Evolutionary conservation across 2,113 vertebrate species (phyloP).

Genomic region (crab-eating macaque (Macaca fascicularis)): T2T-MFA8v1.1 NC_088394.1:24176501-24177000

Average conservation of each 20-base stretch:
- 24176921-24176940: conserved; percentile 92
- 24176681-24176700: conserved; percentile 92
- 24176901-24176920: conserved; percentile 94
- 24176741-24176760: conserved; percentile 88
- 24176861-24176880: conserved; percentile 92
- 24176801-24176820: conserved; percentile 72
- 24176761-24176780: conserved; percentile 90
- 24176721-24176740: conserved; percentile 90
- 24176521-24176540: conserved; percentile 83
- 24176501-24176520: conserved; percentile 82
- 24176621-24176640: conserved; percentile 92
- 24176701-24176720: conserved; percentile 93
- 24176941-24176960: conserved; percentile 92
- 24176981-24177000: conserved; percentile 88
- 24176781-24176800: conserved; percentile 63
- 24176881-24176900: conserved; percentile 90
- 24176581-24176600: conserved; percentile 88
- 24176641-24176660: conserved; percentile 86
- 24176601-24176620: conserved; percentile 93
- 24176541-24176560: conserved; percentile 82
- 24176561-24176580: conserved; percentile 88
- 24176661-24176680: conserved; percentile 90
- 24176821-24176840: conserved; percentile 87
- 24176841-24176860: conserved; percentile 89
- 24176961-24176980: conserved; percentile 89